Base-by-base conservation (phyloP, 2,797 vertebrate genomes). In the Bradypodion ventrale region DNA sequence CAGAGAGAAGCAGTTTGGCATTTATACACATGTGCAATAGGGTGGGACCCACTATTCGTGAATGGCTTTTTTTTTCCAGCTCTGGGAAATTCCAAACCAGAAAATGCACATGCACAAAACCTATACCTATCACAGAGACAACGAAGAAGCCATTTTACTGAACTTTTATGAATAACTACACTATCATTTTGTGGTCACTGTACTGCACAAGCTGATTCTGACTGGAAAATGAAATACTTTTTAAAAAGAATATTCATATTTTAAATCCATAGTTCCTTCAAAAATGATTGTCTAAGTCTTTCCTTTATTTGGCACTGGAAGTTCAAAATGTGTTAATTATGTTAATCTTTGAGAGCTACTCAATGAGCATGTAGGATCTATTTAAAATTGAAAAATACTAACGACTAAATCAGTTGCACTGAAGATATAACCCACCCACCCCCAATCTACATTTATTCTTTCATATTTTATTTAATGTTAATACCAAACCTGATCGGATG, bases 401-500 rank as follows among this genome's bases (percentile, higher is more conserved):
- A 35, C 82, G 23, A 25, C 23, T 46, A 19, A 74, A 25, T 74
- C 63, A 79, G 6, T 32, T 62, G 77, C 16, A 23, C 52, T 32
- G 44, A 21, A 56, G 35, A 75, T 56, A 62, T 15, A 75, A 65
- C 83, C 69, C 44, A 65, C 83, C 69, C 44, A 83, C 9, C n/a
- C 49, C 32, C 78, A 78, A 70, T 69, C 40, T n/a, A 78, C 52
- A 74, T 68, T 65, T 4, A 42, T 6, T 19, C 62, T 23, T 68
- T 68, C 65, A 2, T 37, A 60, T 70, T 83, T 72, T 23, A 49
- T 8, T 62, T 62, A 8, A 78, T 4, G 44, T 7, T 2, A 74
- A 76, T 83, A 78, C 70, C 80, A 72, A 78, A 89, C 88, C 83
- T 89, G 88, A 79, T 89, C 88, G 72, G 85, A 62, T 4, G 75